These are phyloP conservation scores for Eretmochelys imbricata DNA, from an alignment of 2,113 vertebrate genomes.

Conservation along the genomic window DNA sequence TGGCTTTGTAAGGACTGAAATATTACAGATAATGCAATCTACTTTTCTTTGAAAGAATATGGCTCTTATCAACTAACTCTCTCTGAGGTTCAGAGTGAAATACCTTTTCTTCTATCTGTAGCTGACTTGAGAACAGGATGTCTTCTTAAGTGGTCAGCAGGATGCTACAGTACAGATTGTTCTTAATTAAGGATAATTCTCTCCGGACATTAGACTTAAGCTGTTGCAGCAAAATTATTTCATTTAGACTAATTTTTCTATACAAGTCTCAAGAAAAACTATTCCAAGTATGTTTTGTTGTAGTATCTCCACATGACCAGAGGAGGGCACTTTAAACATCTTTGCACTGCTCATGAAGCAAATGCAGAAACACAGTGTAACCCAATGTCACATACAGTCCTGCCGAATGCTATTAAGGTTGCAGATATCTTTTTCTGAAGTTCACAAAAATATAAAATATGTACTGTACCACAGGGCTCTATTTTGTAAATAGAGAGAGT, in stretches of 20 bases:
- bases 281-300: constrained; percentile 55
- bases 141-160: constrained; percentile 69
- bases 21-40: constrained; percentile 82
- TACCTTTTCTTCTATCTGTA: constrained; percentile 68
- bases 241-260: constrained; percentile 11
- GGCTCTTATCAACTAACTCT: constrained; percentile 83
- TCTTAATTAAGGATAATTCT: constrained; percentile 58
- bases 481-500: constrained; percentile 30
- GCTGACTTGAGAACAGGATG: constrained; percentile 72
- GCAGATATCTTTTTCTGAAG: constrained; percentile 48
- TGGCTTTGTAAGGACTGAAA: constrained; percentile 85
- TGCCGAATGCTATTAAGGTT: constrained; percentile 52
- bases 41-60: constrained; percentile 81
- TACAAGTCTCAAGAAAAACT: constrained; percentile 56
- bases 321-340: constrained; percentile 83
- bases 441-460: constrained; percentile 71
- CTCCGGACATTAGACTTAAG: constrained; percentile 69
- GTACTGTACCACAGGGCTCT: constrained; percentile 52
- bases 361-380: constrained; percentile 81
- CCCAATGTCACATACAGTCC: constrained; percentile 55
- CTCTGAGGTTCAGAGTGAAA: constrained; percentile 80
- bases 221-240: constrained; percentile 68
- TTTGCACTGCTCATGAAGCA: constrained; percentile 70
- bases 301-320: constrained; percentile 77
- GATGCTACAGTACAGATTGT: constrained; percentile 54